Evolutionary conservation across 2,113 vertebrate species (phyloP).

Genomic region (Corythaeola cristata): DNA sequence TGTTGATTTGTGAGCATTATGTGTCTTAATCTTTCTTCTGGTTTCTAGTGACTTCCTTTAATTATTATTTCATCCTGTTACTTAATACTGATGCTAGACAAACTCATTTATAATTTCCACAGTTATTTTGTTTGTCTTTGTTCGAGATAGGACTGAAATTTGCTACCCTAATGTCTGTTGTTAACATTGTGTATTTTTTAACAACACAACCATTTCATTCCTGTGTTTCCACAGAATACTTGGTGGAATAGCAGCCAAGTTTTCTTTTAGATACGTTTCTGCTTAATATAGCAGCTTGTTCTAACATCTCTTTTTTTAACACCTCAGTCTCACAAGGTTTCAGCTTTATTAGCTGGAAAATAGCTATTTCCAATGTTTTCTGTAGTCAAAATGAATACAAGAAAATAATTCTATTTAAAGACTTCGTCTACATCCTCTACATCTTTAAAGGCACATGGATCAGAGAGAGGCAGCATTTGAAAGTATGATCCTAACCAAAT

Average conservation of each 20-base stretch:
- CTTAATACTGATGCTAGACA: neutral
- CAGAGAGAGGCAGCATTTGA: neutral
- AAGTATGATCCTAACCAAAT: neutral
- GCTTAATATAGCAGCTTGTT: neutral
- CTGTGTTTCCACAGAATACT: neutral
- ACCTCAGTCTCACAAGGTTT: neutral
- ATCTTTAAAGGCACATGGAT: neutral
- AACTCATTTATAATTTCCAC: neutral
- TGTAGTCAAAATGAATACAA: neutral
- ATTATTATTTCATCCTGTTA: neutral
- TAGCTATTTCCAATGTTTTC: neutral
- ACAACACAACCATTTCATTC: neutral
- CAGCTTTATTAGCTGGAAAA: slow-evolving; percentile 4
- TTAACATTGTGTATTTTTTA: neutral
- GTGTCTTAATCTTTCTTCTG: neutral
- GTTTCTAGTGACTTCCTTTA: slow-evolving; percentile 1
- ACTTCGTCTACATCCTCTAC: neutral
- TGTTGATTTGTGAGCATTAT: neutral
- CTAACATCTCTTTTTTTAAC: slow-evolving; percentile 1
- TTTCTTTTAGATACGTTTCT: neutral
- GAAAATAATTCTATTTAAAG: neutral
- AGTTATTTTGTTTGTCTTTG: neutral
- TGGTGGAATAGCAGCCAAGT: neutral
- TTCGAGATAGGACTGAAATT: neutral
- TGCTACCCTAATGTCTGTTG: neutral